phyloP scores from a whole-genome alignment of 1,140 invertebrate species.

The Trinorchestia longiramus region DNA sequence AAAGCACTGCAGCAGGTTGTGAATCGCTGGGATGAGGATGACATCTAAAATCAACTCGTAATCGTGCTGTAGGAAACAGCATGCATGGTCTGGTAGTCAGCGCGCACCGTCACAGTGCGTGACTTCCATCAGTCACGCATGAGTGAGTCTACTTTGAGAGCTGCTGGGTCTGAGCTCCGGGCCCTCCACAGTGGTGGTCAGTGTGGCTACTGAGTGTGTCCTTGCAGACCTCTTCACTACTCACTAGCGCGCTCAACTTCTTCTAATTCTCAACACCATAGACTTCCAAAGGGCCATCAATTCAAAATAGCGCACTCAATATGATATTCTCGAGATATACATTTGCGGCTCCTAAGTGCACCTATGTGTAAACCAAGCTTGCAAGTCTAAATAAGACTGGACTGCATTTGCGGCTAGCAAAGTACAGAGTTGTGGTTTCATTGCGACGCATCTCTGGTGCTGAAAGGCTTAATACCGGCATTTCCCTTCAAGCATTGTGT shows the following conservation, averaged over 20 bases:
- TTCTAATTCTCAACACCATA: not conserved
- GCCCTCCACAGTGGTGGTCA: constrained; percentile 5
- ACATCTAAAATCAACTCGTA: not conserved
- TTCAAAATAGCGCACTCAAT: not conserved
- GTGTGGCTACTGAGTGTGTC: not conserved
- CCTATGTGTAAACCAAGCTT: not conserved
- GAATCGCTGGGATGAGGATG: not conserved
- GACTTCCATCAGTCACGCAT: constrained; percentile 41
- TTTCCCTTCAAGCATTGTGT: not conserved
- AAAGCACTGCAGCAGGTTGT: not conserved
- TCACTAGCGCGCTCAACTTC: not conserved
- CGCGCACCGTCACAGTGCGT: constrained; percentile 8
- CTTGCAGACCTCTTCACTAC: not conserved
- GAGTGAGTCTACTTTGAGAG: constrained; percentile 12
- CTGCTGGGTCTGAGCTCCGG: not conserved
- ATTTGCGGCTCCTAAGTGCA: not conserved
- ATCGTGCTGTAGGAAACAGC: constrained; percentile 16
- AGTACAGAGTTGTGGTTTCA: not conserved
- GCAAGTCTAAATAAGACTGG: not conserved
- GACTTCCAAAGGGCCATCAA: not conserved
- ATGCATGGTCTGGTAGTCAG: constrained; percentile 33
- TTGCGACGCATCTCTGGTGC: not conserved
- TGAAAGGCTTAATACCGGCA: too few relatives aligned
- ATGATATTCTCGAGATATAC: not conserved
- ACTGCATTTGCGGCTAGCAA: not conserved